Percentiles rank a stretch among this genome's conserved stretches.
These are phyloP conservation scores for Poeciliopsis infans DNA, from an alignment of 2,797 vertebrate species.

Conservation along the genomic window DNA sequence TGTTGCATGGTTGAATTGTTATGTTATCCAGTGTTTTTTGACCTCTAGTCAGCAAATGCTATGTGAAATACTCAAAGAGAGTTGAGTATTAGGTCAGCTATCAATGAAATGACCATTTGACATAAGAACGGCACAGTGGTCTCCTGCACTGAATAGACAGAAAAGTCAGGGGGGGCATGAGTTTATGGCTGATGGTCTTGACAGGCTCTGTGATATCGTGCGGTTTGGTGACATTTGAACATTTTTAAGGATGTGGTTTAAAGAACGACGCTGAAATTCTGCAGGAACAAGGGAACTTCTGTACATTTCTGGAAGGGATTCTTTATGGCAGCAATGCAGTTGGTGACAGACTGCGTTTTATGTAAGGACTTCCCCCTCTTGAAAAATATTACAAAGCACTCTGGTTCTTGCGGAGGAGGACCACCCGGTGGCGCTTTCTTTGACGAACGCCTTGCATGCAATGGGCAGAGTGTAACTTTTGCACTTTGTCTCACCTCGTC, in stretches of 20 bases:
- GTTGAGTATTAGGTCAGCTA: not conserved
- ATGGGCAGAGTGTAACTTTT: not conserved
- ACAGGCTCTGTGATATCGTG: not conserved
- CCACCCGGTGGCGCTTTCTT: not conserved
- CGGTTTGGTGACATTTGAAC: not conserved
- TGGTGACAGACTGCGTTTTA: not conserved
- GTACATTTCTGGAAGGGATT: conserved; percentile 11
- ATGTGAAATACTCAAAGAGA: not conserved
- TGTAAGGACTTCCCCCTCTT: not conserved
- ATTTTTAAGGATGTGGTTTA: not conserved
- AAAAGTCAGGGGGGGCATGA: conserved; percentile 7
- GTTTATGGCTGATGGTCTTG: conserved; percentile 4
- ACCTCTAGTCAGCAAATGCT: not conserved
- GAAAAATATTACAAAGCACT: not conserved
- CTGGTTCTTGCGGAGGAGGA: not conserved
- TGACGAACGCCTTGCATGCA: not conserved
- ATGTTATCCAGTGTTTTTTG: not conserved
- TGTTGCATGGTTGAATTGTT: not conserved
- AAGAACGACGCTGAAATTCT: conserved; percentile 5
- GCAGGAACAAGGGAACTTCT: conserved; percentile 12
- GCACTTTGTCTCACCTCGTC: not conserved
- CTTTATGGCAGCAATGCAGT: not conserved
- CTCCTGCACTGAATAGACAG: not conserved
- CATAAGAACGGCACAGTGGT: not conserved
- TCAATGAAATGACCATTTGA: not conserved